A percentile compares a stretch with the other conserved stretches of the same genome.
Evolutionary conservation across 2,888 invertebrate genomes (phyloP).

Genomic region (Hartigia nigra): DNA sequence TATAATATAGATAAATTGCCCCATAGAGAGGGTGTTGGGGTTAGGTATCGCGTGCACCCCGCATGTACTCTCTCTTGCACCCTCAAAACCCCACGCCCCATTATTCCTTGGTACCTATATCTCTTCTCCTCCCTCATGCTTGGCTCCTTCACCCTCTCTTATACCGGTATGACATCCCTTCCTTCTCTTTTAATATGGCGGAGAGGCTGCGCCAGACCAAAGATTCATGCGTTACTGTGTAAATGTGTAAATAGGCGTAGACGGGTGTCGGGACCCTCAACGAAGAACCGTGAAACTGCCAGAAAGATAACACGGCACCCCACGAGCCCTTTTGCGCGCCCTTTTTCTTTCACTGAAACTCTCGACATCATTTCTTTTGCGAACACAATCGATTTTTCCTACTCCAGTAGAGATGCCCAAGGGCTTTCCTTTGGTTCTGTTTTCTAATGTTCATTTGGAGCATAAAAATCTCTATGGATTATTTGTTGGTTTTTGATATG

Average conservation of each 20-base stretch:
- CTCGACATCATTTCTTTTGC: neutral
- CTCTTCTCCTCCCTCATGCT: conserved; percentile 27
- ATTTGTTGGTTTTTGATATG: neutral
- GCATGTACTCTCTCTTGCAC: conserved; percentile 7
- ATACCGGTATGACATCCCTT: conserved; percentile 14
- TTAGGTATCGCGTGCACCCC: conserved; percentile 22
- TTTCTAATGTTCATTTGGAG: neutral
- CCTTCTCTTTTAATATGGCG: conserved; percentile 47
- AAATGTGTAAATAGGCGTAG: conserved; percentile 32
- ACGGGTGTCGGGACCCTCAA: conserved; percentile 18
- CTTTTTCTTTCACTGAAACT: neutral
- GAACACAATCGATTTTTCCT: neutral
- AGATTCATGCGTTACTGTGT: conserved; percentile 49
- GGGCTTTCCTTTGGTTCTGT: neutral
- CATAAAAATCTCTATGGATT: neutral
- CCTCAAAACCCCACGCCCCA: neutral
- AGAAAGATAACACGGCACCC: conserved; percentile 34
- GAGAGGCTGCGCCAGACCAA: conserved; percentile 32
- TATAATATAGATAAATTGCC: conserved; percentile 65
- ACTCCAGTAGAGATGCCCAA: neutral
- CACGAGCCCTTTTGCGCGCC: neutral
- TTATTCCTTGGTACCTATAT: conserved; percentile 11
- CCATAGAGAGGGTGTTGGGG: conserved; percentile 47
- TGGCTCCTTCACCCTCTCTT: conserved; percentile 17
- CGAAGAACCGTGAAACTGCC: conserved; percentile 41